These are phyloP conservation scores for Hipposideros larvatus DNA, from an alignment of 2,797 vertebrate species.

Conservation along the genomic window DNA sequence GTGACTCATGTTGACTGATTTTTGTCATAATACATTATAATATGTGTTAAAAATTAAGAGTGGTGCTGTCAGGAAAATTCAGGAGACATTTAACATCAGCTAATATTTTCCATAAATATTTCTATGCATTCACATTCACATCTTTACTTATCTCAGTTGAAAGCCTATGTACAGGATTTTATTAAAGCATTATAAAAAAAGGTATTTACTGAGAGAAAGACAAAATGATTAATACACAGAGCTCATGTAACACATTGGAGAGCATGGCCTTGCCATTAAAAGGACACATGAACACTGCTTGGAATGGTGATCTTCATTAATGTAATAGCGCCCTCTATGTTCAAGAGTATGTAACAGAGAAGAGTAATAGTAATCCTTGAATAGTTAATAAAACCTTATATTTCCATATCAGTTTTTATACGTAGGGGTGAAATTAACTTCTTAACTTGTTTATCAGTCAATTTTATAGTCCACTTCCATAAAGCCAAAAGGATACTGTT, in stretches of 20 bases:
- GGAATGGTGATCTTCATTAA: constrained; percentile 80
- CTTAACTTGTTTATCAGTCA: background rate
- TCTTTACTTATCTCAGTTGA: constrained; percentile 48
- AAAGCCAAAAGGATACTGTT: background rate
- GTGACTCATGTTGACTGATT: constrained; percentile 17
- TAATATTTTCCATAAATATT: constrained; percentile 55
- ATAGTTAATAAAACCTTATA: background rate
- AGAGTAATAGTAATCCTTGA: constrained; percentile 23
- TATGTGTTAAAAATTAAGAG: constrained; percentile 53
- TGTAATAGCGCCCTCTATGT: constrained; percentile 86
- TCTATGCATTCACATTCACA: background rate
- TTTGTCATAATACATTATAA: constrained; percentile 17
- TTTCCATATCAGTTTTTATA: constrained; percentile 35
- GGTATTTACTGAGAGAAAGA: background rate
- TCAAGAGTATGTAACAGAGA: constrained; percentile 72
- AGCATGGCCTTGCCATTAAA: constrained; percentile 30
- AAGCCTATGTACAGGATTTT: background rate
- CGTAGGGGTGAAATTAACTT: constrained; percentile 27
- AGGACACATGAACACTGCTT: background rate
- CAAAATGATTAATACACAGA: constrained; percentile 13
- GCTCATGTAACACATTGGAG: background rate
- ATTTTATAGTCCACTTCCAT: background rate
- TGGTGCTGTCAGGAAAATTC: background rate
- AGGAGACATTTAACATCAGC: background rate
- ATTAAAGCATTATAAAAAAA: constrained; percentile 59